These are phyloP conservation scores for Poecile atricapillus DNA, from an alignment of 2,113 vertebrate species.

Conservation along the genomic window DNA sequence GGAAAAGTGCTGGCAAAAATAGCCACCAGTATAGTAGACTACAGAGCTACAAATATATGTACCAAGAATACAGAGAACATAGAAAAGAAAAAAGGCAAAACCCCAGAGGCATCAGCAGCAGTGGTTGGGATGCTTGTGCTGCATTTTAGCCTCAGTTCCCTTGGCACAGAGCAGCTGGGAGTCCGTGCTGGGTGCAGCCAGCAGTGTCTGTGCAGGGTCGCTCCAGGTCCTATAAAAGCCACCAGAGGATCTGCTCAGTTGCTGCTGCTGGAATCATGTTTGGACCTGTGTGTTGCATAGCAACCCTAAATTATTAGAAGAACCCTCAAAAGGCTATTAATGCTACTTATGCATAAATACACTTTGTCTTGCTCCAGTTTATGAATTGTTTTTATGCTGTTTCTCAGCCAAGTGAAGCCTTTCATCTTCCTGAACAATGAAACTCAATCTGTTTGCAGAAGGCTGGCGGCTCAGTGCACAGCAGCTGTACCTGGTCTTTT, in stretches of 20 bases:
- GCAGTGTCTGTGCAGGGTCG: neutral
- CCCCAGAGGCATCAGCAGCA: neutral
- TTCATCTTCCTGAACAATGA: neutral
- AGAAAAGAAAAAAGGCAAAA: neutral
- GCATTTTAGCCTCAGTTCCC: neutral
- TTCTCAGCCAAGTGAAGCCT: slow-evolving; percentile 13
- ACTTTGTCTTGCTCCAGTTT: neutral
- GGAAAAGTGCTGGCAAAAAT: neutral
- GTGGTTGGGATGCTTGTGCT: neutral
- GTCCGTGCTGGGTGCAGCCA: neutral
- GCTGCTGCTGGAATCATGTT: neutral
- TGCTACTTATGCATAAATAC: neutral
- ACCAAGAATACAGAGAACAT: neutral
- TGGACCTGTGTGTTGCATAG: neutral
- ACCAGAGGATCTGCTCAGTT: neutral
- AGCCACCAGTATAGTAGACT: no score
- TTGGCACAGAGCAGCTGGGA: neutral
- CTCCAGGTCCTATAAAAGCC: neutral
- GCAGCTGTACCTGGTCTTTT: neutral
- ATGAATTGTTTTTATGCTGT: neutral
- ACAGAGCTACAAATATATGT: neutral
- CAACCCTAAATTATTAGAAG: slow-evolving; percentile 21
- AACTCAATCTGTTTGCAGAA: neutral
- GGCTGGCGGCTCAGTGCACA: neutral
- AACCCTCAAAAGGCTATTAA: neutral